phyloP scores from a whole-genome alignment of 2,888 invertebrate genomes.

The Trachelus stipa region DNA sequence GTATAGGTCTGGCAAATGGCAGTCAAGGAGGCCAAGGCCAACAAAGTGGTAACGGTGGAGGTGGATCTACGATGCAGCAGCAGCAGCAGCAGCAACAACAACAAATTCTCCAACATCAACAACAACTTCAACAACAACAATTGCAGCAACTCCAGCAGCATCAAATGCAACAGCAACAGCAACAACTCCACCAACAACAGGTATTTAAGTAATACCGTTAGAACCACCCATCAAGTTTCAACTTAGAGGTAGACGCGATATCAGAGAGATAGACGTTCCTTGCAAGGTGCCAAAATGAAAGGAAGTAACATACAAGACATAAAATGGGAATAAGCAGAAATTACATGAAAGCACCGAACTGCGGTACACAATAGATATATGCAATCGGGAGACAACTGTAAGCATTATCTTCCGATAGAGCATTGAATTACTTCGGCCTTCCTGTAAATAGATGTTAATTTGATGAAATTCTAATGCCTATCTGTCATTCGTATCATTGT shows the following conservation, averaged over 20 bases:
- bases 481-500: conserved; percentile 2
- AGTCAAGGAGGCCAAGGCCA: conserved; percentile 54
- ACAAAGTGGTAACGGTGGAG: conserved; percentile 51
- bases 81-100: conserved; percentile 55
- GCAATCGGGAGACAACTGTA: not conserved
- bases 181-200: conserved; percentile 72
- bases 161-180: conserved; percentile 67
- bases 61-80: conserved; percentile 52
- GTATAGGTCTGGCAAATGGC: conserved; percentile 56
- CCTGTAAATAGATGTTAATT: conserved; percentile 13
- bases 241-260: conserved; percentile 25
- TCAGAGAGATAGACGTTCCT: conserved; percentile 35
- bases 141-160: conserved; percentile 70
- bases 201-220: conserved; percentile 59
- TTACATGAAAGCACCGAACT: not conserved
- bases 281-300: conserved; percentile 2
- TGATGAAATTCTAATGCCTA: not conserved
- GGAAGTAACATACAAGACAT: not conserved
- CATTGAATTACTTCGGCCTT: not conserved
- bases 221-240: conserved; percentile 25
- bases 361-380: not conserved
- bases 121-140: conserved; percentile 67
- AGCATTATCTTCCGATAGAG: not conserved
- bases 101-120: conserved; percentile 52
- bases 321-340: not conserved